phyloP scores from a whole-genome alignment of 2,888 invertebrate genomes.

The Hydrotaea diabolus region DNA sequence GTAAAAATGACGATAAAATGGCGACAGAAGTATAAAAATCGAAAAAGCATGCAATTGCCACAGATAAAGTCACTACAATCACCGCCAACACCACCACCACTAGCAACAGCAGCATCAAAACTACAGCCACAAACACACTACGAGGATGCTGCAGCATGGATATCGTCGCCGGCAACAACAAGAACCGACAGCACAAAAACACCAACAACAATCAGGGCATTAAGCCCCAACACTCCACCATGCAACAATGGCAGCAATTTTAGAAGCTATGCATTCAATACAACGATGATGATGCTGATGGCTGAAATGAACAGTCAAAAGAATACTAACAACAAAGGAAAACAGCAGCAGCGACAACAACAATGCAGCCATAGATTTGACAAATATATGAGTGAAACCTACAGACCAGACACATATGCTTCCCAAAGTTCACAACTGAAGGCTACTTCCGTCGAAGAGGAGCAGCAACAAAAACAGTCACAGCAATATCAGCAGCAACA shows the following conservation, averaged over 20 bases:
- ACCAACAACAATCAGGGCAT: slow-evolving; percentile 32
- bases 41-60: slow-evolving; percentile 70
- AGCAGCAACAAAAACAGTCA: slow-evolving; percentile 42
- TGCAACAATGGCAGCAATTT: slow-evolving; percentile 46
- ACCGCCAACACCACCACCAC: slow-evolving; percentile 62
- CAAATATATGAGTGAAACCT: slow-evolving; percentile 15
- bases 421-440: slow-evolving; percentile 10
- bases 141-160: slow-evolving; percentile 44
- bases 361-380: slow-evolving; percentile 31
- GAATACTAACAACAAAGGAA: no score
- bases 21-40: slow-evolving; percentile 79
- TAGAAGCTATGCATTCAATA: not conserved
- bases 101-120: slow-evolving; percentile 65
- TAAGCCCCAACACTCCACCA: slow-evolving; percentile 50
- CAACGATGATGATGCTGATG: slow-evolving; percentile 53
- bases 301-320: slow-evolving; percentile 23
- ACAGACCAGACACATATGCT: slow-evolving; percentile 7
- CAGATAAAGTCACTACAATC: slow-evolving; percentile 40
- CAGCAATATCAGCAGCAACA: not conserved
- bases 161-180: slow-evolving; percentile 37
- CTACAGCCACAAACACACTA: slow-evolving; percentile 51
- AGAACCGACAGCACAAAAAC: slow-evolving; percentile 6
- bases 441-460: slow-evolving; percentile 20
- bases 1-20: slow-evolving; percentile 79
- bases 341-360: slow-evolving; percentile 12